Evolutionary conservation across 2,888 invertebrate species (phyloP), one percentile per base, ranked within the genome.

Genomic region (Spodoptera exigua): DNA sequence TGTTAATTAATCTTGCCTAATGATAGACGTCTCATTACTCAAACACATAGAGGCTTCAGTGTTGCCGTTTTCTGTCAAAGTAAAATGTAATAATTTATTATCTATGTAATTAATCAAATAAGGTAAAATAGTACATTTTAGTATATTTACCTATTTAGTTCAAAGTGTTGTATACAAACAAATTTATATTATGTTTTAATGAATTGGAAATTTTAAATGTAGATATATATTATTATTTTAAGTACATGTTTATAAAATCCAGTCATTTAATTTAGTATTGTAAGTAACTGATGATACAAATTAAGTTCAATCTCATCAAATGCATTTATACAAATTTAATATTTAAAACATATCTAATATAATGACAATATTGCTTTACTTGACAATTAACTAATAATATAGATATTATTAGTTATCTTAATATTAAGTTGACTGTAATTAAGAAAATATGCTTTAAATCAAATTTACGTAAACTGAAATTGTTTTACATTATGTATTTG

Each of bases 111-210:
- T 35, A 27, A 46, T 36, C 48, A 47, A 0, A 45, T 62, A 53
- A 60, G 55, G 97, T 47, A 56, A 16, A 32, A 14, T 16, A 4
- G 12, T 41, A 40, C 27, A 44, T 43, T 49, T 14, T 16, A 41
- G 21, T 43, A 46, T 27, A 9, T 27, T 9, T 27, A 18, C 37
- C 41, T 55, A 44, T 49, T 18, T 55, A 55, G 54, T 34, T 54
- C 36, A 49, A 51, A 12, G 14, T 17, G 12, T 32, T 57, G 34
- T 58, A 37, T 41, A 46, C 32, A 37, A n/a, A 5, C 11, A 48
- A 53, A 36, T 46, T 17, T 41, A 27, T 40, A 27, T 45, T 41
- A 49, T 49, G 36, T 40, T 43, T 4, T 41, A 37, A 32, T 32
- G 45, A 17, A 47, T n/a, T n/a, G n/a, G n/a, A 61, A 35, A 16